Evolutionary conservation across 2,888 invertebrate species (phyloP), one percentile per base, ranked within the genome.

Genomic region (Cinara cedri): DNA sequence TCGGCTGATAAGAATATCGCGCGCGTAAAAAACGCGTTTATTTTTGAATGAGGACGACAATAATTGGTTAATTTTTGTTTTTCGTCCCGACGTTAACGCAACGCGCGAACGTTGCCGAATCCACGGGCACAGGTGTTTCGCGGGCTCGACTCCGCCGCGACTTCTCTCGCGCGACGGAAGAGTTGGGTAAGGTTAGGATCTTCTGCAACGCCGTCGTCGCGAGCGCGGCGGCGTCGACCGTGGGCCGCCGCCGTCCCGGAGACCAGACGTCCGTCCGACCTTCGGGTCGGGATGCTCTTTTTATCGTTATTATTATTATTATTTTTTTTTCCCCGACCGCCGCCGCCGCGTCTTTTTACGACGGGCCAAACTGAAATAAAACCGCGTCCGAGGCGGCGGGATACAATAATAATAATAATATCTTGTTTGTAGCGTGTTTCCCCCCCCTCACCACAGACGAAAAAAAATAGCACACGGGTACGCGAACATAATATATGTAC

Each of bases 111-210:
- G 24, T 57, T 24, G 21, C 16, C 1, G 16, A 24, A 57, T 71
- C 13, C 2, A 8, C 13, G 21, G 9, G 21, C 57, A 57, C 55
- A 44, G 55, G 71, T 71, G 44, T 71, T 44, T 55, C 44, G 10
- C 16, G 14, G 42, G 24, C 10, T 3, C 34, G 6, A 3, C 34
- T 34, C 10, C 14, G 46, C 57, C 44, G 24, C 14, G 21, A 24
- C 16, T 11, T 6, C n/a, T 6, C n/a, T 6, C 8, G 2, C 21
- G 24, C 21, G 4, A 11, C 9, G 11, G 55, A 13, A 21, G 42
- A 71, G 44, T 57, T 71, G 71, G 16, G 57, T 71, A 71, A 71
- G 71, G 57, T 71, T 71, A 57, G 24, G 57, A 57, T 57, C 44
- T 57, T 10, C n/a, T 24, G 13, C 49, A 34, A 34, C 34, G 13